Base-by-base conservation (phyloP, 2,888 invertebrate genomes). In the Melanchra persicariae region DNA sequence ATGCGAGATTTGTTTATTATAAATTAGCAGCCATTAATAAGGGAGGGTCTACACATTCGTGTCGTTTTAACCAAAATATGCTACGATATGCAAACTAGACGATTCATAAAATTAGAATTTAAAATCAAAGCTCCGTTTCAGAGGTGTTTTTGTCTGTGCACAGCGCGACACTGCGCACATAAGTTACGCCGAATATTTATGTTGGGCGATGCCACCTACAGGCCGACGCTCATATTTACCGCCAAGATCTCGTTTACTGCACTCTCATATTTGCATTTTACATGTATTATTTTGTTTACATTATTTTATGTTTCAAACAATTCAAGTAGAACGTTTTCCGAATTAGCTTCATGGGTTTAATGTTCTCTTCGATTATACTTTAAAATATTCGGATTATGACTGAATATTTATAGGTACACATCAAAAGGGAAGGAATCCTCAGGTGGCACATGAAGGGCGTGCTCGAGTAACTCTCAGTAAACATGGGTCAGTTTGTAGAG, bases 71-170 rank as follows among this genome's bases (percentile, higher is more conserved):
- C 78, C 83, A 76, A 88, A 92, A 92, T 90, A 89, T 89, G 87
- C 87, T 90, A 88, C 89, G 93, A 93, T 94, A 94, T 93, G 92
- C 92, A 93, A 94, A 94, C 88, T 85, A 91, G 89, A 90, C 90
- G 91, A 91, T 92, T 93, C 92, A 92, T 94, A 93, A 94, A 94
- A 95, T 94, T 94, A 93, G 93, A 95, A 94, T 94, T 94, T 94
- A 93, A 94, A 95, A 94, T 94, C 93, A 94, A 92, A 93, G 90
- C 93, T 91, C 92, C 88, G 89, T 90, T 92, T 88, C 90, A 84
- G 92, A 91, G 91, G 91, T 93, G 93, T 93, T 94, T 94, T 94
- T 94, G 92, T 91, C 89, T 89, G 89, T 85, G 87, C 86, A 84
- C 84, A 82, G 85, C 87, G 90, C 89, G 89, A 88, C 90, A 89